phyloP scores from a whole-genome alignment of 2,113 vertebrate species.

The Apistogramma diplotaenia region DNA sequence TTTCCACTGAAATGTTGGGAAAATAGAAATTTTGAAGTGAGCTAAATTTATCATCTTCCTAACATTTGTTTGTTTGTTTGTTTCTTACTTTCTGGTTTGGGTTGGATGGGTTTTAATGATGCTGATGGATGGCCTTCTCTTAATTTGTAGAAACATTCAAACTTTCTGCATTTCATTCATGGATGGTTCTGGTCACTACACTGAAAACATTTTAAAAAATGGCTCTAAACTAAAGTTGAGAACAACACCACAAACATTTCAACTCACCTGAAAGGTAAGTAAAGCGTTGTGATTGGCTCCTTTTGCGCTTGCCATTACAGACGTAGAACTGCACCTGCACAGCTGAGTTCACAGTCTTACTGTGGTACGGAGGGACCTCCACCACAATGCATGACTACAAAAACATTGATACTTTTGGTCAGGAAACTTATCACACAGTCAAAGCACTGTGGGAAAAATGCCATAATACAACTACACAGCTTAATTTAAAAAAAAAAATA shows the following conservation, averaged over 20 bases:
- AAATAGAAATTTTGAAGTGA: neutral
- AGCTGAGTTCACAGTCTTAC: constrained; percentile 87
- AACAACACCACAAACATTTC: neutral
- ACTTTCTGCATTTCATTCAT: too few species aligned
- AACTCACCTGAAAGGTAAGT: constrained; percentile 93
- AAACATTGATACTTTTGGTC: neutral
- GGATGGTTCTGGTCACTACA: too few species aligned
- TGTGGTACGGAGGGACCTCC: constrained; percentile 96
- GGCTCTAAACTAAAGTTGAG: neutral
- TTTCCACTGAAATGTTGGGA: neutral
- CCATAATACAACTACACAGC: neutral
- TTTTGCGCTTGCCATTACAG: constrained; percentile 98
- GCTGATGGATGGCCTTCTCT: neutral
- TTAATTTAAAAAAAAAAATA: neutral
- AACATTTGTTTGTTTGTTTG: neutral
- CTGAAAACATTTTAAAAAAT: neutral
- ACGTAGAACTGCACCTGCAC: constrained; percentile 98
- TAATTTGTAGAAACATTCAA: neutral
- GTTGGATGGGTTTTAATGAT: neutral
- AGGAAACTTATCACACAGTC: neutral
- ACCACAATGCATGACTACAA: constrained; percentile 88
- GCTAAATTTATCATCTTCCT: neutral
- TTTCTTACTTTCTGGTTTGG: neutral
- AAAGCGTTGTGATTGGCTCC: constrained; percentile 97
- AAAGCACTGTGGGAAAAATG: neutral